Evolutionary conservation across 2,113 vertebrate species (phyloP), one percentile per base, ranked within the genome.

Genomic region (Beaufortia kweichowensis): DNA sequence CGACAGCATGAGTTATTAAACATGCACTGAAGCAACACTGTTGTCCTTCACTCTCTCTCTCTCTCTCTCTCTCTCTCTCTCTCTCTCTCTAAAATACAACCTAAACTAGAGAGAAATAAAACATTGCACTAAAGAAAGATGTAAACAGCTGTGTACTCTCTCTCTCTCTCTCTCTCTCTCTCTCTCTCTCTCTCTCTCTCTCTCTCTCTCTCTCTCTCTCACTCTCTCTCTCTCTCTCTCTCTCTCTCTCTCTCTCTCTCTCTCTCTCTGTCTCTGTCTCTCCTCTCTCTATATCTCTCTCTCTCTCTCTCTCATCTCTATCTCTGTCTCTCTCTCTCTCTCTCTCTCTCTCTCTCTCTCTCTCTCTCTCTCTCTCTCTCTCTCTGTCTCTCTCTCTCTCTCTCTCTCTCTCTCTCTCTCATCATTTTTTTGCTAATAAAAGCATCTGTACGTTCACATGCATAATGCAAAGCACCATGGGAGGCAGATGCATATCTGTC

Each of bases 1-100:
- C 85, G 57, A 82, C 83, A 85, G 85, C 88, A 87, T 84, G 85
- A 88, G 84, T 91, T 90, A 92, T 91, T 92, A 90, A 90, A 90
- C 89, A 87, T 86, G 84, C 87, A 90, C 88, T 88, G 83, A 88
- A 87, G 84, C 86, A 72, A 86, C 86, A 84, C 85, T 88, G 81
- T 82, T 85, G 84, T 81, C 78, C 87, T 84, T 79, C 75, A 53
- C n/a, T 5, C 35, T 39, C 8, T 10, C 35, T 39, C 41, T 41
- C 46, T 71, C 77, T 31, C 43, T 6, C 46, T 8, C 67, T 21
- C 31, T n/a, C n/a, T n/a, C n/a, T 50, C 19, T 46, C 29, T 56
- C 21, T 46, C 35, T 64, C 9, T 15, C 3, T 26, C 21, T 59
- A 50, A 78, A 55, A 59, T 11, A 70, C 48, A 56, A 39, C 29